Base-by-base conservation (phyloP, 30 jellyfish, hydroid and myxozoan species). In the Aurelia sp. region DNA sequence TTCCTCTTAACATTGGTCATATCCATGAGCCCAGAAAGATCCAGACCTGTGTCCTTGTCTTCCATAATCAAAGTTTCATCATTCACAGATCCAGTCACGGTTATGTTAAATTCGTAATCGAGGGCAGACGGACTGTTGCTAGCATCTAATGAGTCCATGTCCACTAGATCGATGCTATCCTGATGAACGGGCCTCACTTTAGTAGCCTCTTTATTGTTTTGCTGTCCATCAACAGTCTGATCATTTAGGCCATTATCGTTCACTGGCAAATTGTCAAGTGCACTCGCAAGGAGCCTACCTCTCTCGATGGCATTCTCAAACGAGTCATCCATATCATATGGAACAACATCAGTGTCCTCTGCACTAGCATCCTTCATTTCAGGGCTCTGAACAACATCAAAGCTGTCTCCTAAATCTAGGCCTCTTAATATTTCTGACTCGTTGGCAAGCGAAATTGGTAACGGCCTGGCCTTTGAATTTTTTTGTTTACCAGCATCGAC, bases 351-450 rank as follows among this genome's bases (percentile, higher is more conserved):
- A 58, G 78, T 73, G 35, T 63, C 59, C 13, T 20, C 83, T 1
- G 58, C 55, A 44, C 55, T 44, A 5, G 55, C 15, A 8, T 44
- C 15, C 55, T 44, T 44, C 15, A 8, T 51, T 4, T 57, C 66
- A 10, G 80, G 76, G 0, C 72, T 51, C 48, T 24, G 24, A 27
- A 65, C 44, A 15, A 50, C 21, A 16, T 81, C 84, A 75, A 52
- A 27, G 58, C 80, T 81, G 17, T 61, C 97, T 18, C 55, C 91
- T 67, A 70, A 77, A 53, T 76, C 93, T n/a, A 90, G 83, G 44
- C 94, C 95, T 24, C 91, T 53, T 62, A 90, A 72, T 17, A 90
- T 75, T 7, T 83, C 97, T n/a, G 69, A 62, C 53, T 90, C 95
- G 66, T 90, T 74, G 3, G 81, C 86, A 57, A 84, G 69, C 38